Evolutionary conservation across 1,140 invertebrate genomes (phyloP), one percentile per base, ranked within the genome.

Genomic region (Drosophila pseudoobscura): DNA sequence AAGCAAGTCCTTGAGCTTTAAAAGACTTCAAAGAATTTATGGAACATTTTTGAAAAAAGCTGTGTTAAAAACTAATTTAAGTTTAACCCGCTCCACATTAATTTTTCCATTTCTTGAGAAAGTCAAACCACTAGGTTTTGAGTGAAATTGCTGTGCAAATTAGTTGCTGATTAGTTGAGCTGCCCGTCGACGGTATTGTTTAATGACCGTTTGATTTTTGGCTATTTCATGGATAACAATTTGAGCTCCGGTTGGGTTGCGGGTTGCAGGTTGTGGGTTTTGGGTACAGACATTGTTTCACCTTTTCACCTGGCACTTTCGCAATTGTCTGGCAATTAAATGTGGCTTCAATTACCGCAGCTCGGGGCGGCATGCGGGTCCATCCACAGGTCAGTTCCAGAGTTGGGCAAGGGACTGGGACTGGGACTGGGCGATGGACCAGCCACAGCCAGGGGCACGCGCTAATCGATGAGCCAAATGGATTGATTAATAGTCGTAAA

Each of bases 161-260:
- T 80, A 83, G 83, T 83, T 69, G 78, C 59, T 78, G 78, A 85
- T 87, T 87, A 88, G 75, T 78, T 82, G 55, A 62, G 75, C 59
- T 43, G 68, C 26, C 58, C 52, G 62, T 44, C 29, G 45, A 47
- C 51, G 52, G 26, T 54, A 62, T 65, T 54, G 59, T 68, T 57
- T 62, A 76, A 72, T 62, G 66, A 50, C 50, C 62, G 46, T 59
- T 66, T 62, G 75, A 57, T 60, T 60, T 59, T 80, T 64, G 26
- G 9, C 43, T 41, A 55, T 55, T 66, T 66, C 62, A 75, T 51
- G 58, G 35, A 55, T 49, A 44, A 62, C 15, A 44, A 53, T 9
- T 47, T 46, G 20, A 35, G 51, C 52, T 31, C 44, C 51, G 43
- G 13, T 22, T 41, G 58, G 22, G 15, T 35, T 41, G 39, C 26